Evolutionary conservation across 2,797 vertebrate species (phyloP).

Genomic region (Leuciscus waleckii): DNA sequence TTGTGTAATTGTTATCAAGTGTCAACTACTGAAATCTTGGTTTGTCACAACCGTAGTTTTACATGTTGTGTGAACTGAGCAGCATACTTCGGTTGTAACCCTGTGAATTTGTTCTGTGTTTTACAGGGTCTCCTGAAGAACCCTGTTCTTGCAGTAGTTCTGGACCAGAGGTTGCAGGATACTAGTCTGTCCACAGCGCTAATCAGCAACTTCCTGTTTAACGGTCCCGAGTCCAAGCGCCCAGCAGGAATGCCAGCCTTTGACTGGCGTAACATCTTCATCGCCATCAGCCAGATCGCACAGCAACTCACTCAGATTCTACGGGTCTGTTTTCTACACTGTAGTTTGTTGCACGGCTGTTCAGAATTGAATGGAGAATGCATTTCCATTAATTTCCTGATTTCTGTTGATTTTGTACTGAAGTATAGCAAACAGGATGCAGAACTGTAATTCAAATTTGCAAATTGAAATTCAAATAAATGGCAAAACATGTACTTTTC

Average conservation of each 20-base stretch:
- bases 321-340: slow-evolving; percentile 77
- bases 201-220: slow-evolving; percentile 84
- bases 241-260: slow-evolving; percentile 66
- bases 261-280: slow-evolving; percentile 85
- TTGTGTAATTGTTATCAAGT: background rate
- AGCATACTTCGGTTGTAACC: background rate
- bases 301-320: slow-evolving; percentile 86
- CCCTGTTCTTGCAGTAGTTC: slow-evolving; percentile 72
- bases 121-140: slow-evolving; percentile 81
- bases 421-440: background rate
- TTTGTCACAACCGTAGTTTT: background rate
- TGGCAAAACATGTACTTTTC: background rate
- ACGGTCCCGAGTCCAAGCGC: slow-evolving; percentile 74
- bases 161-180: slow-evolving; percentile 75
- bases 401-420: background rate
- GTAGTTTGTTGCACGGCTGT: background rate
- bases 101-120: slow-evolving; percentile 17
- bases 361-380: background rate
- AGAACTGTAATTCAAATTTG: background rate
- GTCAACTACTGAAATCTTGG: background rate
- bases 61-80: background rate
- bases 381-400: background rate
- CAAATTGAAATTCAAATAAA: background rate
- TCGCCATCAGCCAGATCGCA: slow-evolving; percentile 79
- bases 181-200: slow-evolving; percentile 79